A percentile compares a stretch with the other conserved stretches of the same genome.
These are phyloP conservation scores for Carassius gibelio DNA, from an alignment of 2,113 vertebrate species.

Conservation along the genomic window DNA sequence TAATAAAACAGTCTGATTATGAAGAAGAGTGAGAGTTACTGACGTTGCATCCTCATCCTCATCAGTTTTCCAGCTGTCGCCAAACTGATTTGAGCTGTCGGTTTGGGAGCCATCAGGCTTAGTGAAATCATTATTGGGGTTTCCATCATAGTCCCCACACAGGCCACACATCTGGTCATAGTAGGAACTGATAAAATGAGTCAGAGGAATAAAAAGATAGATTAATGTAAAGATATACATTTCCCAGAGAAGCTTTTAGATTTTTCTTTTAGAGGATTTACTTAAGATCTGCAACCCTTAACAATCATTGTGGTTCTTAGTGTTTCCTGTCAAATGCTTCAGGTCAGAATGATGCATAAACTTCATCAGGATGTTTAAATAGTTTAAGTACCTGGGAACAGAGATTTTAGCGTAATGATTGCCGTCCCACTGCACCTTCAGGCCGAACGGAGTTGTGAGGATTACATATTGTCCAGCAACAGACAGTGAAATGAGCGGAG, in stretches of 20 bases:
- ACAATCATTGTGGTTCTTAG: neutral
- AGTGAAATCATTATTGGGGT: conserved; percentile 74
- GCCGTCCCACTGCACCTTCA: conserved; percentile 81
- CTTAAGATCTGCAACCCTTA: neutral
- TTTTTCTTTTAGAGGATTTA: neutral
- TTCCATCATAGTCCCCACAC: conserved; percentile 80
- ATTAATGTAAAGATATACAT: neutral
- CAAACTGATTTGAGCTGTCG: conserved; percentile 70
- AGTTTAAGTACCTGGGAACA: conserved; percentile 69
- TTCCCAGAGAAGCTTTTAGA: neutral
- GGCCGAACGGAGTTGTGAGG: conserved; percentile 74
- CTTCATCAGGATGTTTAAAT: too few species aligned
- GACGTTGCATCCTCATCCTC: conserved; percentile 75
- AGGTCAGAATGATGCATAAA: neutral
- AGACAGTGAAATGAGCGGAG: conserved; percentile 67
- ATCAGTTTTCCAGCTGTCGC: conserved; percentile 77
- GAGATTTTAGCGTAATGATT: conserved; percentile 78
- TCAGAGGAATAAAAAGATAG: neutral
- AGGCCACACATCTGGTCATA: conserved; percentile 79
- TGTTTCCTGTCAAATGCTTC: neutral
- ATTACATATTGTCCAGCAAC: conserved; percentile 79
- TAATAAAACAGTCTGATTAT: neutral
- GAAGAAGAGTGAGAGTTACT: conserved; percentile 45
- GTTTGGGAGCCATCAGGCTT: conserved; percentile 70
- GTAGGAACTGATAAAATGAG: conserved; percentile 67